Conservation (phyloP, 2,113 vertebrate species). For the Colaptes auratus region DNA sequence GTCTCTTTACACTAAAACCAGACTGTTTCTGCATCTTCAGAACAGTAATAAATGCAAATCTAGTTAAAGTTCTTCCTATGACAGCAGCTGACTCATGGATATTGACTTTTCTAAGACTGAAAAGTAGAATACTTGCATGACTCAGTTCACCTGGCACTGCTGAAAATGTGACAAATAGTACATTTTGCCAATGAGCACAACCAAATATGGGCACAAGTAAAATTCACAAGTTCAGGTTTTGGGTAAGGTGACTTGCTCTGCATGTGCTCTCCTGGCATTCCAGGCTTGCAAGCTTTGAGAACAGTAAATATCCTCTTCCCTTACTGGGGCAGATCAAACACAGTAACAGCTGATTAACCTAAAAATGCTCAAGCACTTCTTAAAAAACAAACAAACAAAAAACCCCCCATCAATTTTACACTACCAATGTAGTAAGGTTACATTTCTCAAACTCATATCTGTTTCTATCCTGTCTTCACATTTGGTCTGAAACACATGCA, state of each 20-base stretch:
- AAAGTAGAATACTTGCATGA: not conserved
- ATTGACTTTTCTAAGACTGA: not conserved
- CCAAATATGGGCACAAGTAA: not conserved
- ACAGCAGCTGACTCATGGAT: not conserved
- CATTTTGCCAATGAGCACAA: not conserved
- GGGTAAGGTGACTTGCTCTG: not conserved
- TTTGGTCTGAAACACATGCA: not conserved
- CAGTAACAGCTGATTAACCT: not conserved
- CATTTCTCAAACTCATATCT: not conserved
- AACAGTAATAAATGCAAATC: not conserved
- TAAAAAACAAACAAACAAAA: not conserved
- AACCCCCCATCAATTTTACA: rapidly evolving
- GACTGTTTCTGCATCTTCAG: not conserved
- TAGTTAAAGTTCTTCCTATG: not conserved
- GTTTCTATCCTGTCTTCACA: not conserved
- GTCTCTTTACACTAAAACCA: not conserved
- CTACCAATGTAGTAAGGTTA: not conserved
- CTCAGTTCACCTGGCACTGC: not conserved
- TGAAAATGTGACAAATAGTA: not conserved
- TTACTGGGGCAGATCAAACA: not conserved
- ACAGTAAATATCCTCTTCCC: not conserved
- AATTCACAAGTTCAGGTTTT: not conserved
- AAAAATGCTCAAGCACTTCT: not conserved
- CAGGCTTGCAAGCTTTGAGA: not conserved
- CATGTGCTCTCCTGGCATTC: not conserved